Evolutionary conservation across 2,797 vertebrate species (phyloP).

Genomic region (Rousettus madagascariensis): DNA sequence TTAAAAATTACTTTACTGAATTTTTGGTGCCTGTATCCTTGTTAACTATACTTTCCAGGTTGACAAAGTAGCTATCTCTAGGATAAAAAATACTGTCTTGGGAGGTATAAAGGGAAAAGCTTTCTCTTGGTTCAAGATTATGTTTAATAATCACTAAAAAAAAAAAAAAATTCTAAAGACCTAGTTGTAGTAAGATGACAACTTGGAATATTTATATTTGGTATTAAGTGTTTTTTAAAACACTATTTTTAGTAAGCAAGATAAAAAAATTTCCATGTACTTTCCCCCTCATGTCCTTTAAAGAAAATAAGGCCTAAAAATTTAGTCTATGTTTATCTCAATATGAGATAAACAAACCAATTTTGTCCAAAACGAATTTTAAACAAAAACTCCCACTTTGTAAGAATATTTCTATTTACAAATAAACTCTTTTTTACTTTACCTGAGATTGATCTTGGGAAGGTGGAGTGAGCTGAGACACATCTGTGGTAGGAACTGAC

Average conservation of each 20-base stretch:
- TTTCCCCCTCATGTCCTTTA: background rate
- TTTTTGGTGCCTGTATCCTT: background rate
- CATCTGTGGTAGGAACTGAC: constrained; percentile 94
- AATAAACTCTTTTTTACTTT: constrained; percentile 67
- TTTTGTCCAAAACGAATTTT: constrained; percentile 55
- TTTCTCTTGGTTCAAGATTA: constrained; percentile 11
- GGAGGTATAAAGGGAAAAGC: background rate
- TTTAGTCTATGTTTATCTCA: constrained; percentile 28
- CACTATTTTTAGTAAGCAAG: constrained; percentile 44
- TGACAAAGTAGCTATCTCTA: background rate
- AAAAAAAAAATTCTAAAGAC: background rate
- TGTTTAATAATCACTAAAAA: constrained; percentile 19
- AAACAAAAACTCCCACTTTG: constrained; percentile 41
- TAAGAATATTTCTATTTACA: constrained; percentile 47
- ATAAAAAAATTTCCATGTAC: background rate
- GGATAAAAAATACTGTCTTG: constrained; percentile 15
- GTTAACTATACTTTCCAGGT: background rate
- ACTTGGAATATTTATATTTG: constrained; percentile 35
- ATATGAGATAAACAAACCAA: background rate
- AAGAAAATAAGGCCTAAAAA: constrained; percentile 51
- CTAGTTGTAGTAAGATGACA: background rate
- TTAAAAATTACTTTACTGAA: constrained; percentile 34
- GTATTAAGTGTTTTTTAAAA: background rate
- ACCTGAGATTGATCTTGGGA: constrained; percentile 99
- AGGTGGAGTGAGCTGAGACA: constrained; percentile 96